These are phyloP conservation scores for Eudasyphora cyanicolor DNA, from an alignment of 2,888 invertebrate genomes.

Conservation along the genomic window DNA sequence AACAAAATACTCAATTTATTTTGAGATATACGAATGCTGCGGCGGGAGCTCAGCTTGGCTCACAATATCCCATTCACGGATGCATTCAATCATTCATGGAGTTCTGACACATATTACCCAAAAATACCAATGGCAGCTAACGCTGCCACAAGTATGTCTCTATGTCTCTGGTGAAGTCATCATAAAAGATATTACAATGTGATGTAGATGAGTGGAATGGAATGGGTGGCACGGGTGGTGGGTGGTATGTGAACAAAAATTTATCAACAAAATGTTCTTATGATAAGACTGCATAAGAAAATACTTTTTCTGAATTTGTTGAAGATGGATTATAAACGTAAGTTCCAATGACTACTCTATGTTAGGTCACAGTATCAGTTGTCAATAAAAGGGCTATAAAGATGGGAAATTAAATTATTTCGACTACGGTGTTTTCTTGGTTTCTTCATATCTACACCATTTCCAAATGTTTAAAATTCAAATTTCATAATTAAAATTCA, in stretches of 20 bases:
- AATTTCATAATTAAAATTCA: too few species aligned
- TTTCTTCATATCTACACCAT: too few species aligned
- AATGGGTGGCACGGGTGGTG: background rate
- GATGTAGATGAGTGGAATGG: background rate
- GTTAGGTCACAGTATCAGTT: too few species aligned
- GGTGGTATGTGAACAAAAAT: background rate
- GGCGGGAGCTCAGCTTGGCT: background rate
- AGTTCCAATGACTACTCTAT: too few species aligned
- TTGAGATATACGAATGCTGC: background rate
- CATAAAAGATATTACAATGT: background rate
- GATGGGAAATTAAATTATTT: too few species aligned
- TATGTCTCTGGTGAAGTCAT: slow-evolving; percentile 31
- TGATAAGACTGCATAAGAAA: too few species aligned
- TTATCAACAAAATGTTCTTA: background rate
- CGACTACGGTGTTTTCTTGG: too few species aligned
- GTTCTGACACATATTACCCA: slow-evolving; percentile 22
- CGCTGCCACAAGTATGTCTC: background rate
- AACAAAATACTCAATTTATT: slow-evolving; percentile 50
- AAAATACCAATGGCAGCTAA: background rate
- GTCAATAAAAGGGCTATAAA: too few species aligned
- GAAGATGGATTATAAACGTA: too few species aligned
- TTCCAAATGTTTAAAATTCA: too few species aligned
- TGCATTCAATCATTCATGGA: slow-evolving; percentile 51
- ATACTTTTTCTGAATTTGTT: too few species aligned
- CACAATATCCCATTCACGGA: slow-evolving; percentile 15